Conservation (phyloP, 2,113 vertebrate species). For the Urocolius indicus region DNA sequence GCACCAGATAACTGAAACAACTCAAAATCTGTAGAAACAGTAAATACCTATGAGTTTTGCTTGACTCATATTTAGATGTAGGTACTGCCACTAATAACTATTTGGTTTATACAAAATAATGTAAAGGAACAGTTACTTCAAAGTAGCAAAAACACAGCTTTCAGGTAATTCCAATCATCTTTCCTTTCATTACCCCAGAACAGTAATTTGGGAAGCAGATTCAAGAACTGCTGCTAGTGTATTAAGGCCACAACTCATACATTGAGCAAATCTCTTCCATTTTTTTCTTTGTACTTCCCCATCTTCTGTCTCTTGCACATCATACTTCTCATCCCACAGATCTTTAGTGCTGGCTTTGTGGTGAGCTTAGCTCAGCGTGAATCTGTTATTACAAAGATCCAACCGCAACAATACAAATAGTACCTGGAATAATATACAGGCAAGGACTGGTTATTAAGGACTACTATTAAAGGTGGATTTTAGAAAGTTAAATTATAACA, state of each 20-base stretch:
- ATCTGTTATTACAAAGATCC: neutral
- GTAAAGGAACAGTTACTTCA: neutral
- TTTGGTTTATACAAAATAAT: no score
- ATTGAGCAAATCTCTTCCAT: accelerated
- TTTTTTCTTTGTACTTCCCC: neutral
- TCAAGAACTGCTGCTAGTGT: neutral
- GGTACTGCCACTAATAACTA: neutral
- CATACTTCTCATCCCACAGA: neutral
- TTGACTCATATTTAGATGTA: neutral
- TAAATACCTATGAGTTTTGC: neutral
- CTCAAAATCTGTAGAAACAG: neutral
- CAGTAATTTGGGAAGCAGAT: neutral
- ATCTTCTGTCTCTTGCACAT: neutral
- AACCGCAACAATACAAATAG: neutral
- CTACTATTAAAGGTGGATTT: neutral
- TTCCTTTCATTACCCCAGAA: neutral
- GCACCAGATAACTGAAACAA: neutral
- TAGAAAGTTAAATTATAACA: neutral
- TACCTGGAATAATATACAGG: neutral
- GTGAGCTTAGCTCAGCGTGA: neutral
- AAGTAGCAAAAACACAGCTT: neutral
- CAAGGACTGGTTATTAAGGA: neutral
- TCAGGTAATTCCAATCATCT: neutral
- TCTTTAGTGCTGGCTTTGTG: neutral
- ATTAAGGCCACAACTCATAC: neutral